Percentiles rank a stretch among this genome's conserved stretches.
Conservation (phyloP, 2,797 vertebrate species). For the Yasuhikotakia modesta region DNA sequence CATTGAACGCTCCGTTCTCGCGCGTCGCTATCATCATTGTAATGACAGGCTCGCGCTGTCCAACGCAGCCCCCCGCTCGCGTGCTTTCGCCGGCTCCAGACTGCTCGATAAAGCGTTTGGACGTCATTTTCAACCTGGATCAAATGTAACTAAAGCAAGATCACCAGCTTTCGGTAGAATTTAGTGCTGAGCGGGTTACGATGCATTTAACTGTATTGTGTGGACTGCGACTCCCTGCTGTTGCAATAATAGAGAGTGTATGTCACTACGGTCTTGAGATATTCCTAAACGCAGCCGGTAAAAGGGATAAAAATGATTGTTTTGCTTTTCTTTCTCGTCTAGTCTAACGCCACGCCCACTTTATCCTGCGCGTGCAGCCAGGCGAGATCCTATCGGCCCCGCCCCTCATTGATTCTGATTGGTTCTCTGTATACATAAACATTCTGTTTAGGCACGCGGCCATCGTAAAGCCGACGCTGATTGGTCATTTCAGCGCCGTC, state of each 20-base stretch:
- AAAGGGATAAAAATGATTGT: constrained; percentile 75
- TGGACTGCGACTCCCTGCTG: constrained; percentile 56
- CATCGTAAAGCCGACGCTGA: constrained; percentile 60
- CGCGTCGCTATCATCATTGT: constrained; percentile 60
- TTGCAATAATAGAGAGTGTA: constrained; percentile 68
- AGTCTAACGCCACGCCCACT: constrained; percentile 75
- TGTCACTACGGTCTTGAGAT: constrained; percentile 61
- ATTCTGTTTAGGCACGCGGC: constrained; percentile 79
- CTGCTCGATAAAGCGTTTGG: constrained; percentile 75
- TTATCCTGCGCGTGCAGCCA: constrained; percentile 60
- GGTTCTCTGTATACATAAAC: constrained; percentile 74
- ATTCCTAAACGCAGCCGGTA: constrained; percentile 71
- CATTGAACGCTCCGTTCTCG: constrained; percentile 59
- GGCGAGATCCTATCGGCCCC: constrained; percentile 51
- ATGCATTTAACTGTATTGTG: constrained; percentile 80
- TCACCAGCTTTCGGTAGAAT: constrained; percentile 70
- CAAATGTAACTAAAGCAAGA: constrained; percentile 72
- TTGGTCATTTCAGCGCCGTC: constrained; percentile 66
- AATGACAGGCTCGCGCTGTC: constrained; percentile 63
- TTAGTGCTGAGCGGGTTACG: constrained; percentile 70
- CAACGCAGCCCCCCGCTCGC: constrained; percentile 66
- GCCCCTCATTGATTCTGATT: constrained; percentile 71
- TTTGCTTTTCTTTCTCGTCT: constrained; percentile 79
- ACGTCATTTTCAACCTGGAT: constrained; percentile 74
- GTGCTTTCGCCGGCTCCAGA: constrained; percentile 64